phyloP scores from a whole-genome alignment of 2,113 vertebrate genomes.

The Gobius niger region DNA sequence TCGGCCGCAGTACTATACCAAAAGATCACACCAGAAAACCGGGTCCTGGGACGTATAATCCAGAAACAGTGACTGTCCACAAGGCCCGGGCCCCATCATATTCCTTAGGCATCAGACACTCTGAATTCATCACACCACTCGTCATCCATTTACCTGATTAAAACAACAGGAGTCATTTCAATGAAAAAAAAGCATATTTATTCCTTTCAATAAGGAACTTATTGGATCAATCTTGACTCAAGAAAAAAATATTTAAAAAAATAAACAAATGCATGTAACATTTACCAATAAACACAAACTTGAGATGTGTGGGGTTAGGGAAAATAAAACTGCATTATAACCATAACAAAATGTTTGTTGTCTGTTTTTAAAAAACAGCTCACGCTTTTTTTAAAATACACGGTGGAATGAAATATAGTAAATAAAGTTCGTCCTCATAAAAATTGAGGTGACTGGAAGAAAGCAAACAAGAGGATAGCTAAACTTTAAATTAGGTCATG shows the following conservation, averaged over 20 bases:
- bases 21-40: slow-evolving; percentile 65
- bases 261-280: slow-evolving; percentile 42
- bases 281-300: slow-evolving; percentile 19
- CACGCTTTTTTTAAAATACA: slow-evolving; percentile 31
- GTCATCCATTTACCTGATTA: slow-evolving; percentile 64
- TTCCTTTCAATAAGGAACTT: slow-evolving; percentile 42
- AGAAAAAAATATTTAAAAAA: slow-evolving; percentile 21
- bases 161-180: not conserved
- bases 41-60: slow-evolving; percentile 81
- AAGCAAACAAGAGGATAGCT: slow-evolving; percentile 38
- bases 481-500: slow-evolving; percentile 57
- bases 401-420: slow-evolving; percentile 33
- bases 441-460: slow-evolving; percentile 48
- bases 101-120: slow-evolving; percentile 82
- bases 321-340: slow-evolving; percentile 18
- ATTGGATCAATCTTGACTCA: slow-evolving; percentile 28
- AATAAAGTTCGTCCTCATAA: slow-evolving; percentile 52
- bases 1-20: slow-evolving; percentile 69
- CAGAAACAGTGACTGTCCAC: slow-evolving; percentile 77
- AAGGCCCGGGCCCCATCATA: slow-evolving; percentile 77
- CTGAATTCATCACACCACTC: slow-evolving; percentile 74
- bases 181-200: slow-evolving; percentile 41
- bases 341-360: slow-evolving; percentile 30
- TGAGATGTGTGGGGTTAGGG: slow-evolving; percentile 7
- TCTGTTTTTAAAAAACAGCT: slow-evolving; percentile 21